Percentiles rank a stretch among this genome's conserved stretches.
These are phyloP conservation scores for Bugula neritina DNA, from an alignment of 2,888 invertebrate genomes.

Conservation along the genomic window DNA sequence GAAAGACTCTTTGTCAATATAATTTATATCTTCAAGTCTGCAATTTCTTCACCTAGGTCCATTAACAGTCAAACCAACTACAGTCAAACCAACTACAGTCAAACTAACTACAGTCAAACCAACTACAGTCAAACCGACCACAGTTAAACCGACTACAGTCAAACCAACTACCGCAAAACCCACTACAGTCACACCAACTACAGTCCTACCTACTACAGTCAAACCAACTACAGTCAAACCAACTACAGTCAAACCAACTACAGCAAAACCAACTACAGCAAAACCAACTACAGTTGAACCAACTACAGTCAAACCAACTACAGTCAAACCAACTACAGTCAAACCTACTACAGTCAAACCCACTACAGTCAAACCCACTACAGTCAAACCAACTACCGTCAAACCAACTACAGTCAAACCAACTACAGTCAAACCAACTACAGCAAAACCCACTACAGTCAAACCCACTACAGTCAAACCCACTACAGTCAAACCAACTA, in stretches of 20 bases:
- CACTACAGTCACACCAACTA: background rate
- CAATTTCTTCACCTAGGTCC: no score
- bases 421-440: background rate
- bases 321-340: background rate
- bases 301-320: background rate
- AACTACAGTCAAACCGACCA: background rate
- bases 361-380: background rate
- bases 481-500: background rate
- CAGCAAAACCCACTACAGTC: background rate
- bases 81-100: constrained; percentile 2
- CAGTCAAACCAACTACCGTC: background rate
- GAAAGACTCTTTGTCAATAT: no score
- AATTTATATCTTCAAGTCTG: no score
- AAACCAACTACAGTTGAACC: background rate
- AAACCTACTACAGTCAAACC: background rate
- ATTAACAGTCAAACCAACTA: no score
- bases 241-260: background rate
- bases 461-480: background rate
- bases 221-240: background rate
- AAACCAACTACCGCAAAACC: constrained; percentile 1
- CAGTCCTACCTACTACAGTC: background rate
- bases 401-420: background rate
- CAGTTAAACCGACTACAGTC: background rate
- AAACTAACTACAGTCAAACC: background rate
- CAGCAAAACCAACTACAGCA: background rate